Evolutionary conservation across 2,113 vertebrate species (phyloP).

Genomic region (Hippocampus mohnikei): DNA sequence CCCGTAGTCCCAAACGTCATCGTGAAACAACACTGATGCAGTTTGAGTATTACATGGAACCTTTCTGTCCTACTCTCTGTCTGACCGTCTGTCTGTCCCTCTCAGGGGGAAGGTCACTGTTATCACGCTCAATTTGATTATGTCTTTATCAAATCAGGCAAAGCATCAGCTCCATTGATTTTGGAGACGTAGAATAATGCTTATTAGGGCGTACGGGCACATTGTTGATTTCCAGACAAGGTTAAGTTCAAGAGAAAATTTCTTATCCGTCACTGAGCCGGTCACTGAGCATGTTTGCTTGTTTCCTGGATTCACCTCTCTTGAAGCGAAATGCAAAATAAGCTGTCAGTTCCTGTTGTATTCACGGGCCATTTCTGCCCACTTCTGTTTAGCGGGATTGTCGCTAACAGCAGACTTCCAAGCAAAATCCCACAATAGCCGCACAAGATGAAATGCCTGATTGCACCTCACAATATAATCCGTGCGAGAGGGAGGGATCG

Average conservation of each 20-base stretch:
- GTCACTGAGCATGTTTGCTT: constrained; percentile 30
- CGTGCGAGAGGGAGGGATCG: constrained; percentile 40
- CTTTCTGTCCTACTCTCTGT: constrained; percentile 21
- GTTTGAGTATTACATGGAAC: not conserved
- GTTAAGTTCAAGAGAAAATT: constrained; percentile 53
- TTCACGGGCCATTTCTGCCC: constrained; percentile 13
- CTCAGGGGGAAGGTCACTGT: constrained; percentile 66
- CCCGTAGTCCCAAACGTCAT: not conserved
- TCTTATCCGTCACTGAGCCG: constrained; percentile 42
- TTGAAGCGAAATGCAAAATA: constrained; percentile 21
- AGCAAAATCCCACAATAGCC: constrained; percentile 11
- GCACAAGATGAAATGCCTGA: constrained; percentile 10
- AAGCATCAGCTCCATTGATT: constrained; percentile 67
- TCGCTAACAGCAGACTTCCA: not conserved
- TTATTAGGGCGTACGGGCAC: constrained; percentile 55
- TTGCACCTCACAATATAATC: constrained; percentile 6
- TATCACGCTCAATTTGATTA: constrained; percentile 70
- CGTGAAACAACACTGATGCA: constrained; percentile 9
- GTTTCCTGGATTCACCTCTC: constrained; percentile 15
- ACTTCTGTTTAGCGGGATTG: constrained; percentile 9
- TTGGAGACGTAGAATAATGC: constrained; percentile 59
- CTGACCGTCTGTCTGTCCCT: constrained; percentile 22
- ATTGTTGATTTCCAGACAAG: constrained; percentile 56
- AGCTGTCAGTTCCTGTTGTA: constrained; percentile 11
- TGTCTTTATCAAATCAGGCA: constrained; percentile 74